A percentile compares a stretch with the other conserved stretches of the same genome.
These are phyloP conservation scores for Drosophila ironensis DNA, from an alignment of 1,140 invertebrate genomes.

Conservation along the genomic window DNA sequence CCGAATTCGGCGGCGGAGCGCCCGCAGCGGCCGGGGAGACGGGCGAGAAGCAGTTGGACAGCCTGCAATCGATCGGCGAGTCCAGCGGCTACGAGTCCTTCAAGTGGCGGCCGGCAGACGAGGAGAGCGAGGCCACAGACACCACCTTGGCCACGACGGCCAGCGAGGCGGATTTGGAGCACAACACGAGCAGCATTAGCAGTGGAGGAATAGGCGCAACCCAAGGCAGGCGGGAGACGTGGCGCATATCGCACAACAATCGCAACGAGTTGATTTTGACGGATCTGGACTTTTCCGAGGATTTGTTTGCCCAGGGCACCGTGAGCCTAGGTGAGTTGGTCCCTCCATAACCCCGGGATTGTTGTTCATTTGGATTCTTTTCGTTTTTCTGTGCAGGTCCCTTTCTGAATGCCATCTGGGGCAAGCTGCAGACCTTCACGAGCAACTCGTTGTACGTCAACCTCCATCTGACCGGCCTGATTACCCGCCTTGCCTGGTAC, in stretches of 20 bases:
- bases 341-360: not conserved
- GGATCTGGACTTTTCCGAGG: constrained; percentile 82
- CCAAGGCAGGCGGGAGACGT: constrained; percentile 59
- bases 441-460: constrained; percentile 93
- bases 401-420: constrained; percentile 91
- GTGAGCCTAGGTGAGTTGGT: constrained; percentile 70
- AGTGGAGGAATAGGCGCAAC: constrained; percentile 12
- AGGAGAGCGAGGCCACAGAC: constrained; percentile 54
- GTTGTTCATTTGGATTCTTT: not conserved
- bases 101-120: constrained; percentile 86
- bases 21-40: constrained; percentile 14
- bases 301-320: constrained; percentile 82
- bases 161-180: constrained; percentile 48
- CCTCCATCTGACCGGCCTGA: constrained; percentile 93
- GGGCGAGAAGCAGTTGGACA: constrained; percentile 83
- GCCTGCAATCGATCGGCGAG: constrained; percentile 88
- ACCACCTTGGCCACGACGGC: constrained; percentile 27
- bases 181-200: constrained; percentile 44
- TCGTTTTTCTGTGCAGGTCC: constrained; percentile 84
- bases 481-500: constrained; percentile 93
- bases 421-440: constrained; percentile 92
- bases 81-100: constrained; percentile 94
- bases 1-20: constrained; percentile 50
- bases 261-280: constrained; percentile 68
- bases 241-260: constrained; percentile 81